Base-by-base conservation (phyloP, 2,113 vertebrate species). In the Peromyscus californicus region DNA sequence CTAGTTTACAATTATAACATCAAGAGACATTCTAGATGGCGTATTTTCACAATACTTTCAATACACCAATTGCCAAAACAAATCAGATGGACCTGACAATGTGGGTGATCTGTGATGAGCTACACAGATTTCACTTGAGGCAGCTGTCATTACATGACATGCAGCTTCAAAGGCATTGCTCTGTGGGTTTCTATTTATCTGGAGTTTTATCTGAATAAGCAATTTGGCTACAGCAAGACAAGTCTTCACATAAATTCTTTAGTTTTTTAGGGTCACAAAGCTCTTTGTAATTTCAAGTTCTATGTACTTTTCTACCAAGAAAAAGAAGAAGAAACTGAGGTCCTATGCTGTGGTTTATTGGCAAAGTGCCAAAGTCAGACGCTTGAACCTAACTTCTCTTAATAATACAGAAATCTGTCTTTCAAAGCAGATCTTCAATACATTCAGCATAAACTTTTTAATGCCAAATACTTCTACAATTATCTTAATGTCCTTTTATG, bases 121-220 rank as follows among this genome's bases (percentile, higher is more conserved):
- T 17, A 83, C 15, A 94, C 17, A 54, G 15, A 93, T 36, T 75
- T 79, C 86, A 59, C 61, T 85, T 21, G 45, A 78, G 78, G 89
- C 72, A 87, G 89, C 45, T 48, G 61, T 51, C 36, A 76, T 21
- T 72, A 78, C 45, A 74, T 39, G n/a, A 69, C n/a, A 59, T 3
- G 80, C 24, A n/a, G 33, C 67, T 59, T 87, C 87, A 88, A 78
- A 94, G 74, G 39, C 63, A 93, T 2, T 51, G 63, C 63, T 94
- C 31, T 61, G 74, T 89, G 78, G 51, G 33, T 86, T 95, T 94
- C 70, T 89, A 51, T 54, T 93, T 61, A 92, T 11, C 11, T 42
- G 22, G 69, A 33, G 42, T 67, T 97, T 97, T 89, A 84, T 80
- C 61, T 92, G 79, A 97, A 94, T 89, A 82, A 63, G 29, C 65